Conservation (phyloP, 2,888 invertebrate species). For the Mamestra brassicae region DNA sequence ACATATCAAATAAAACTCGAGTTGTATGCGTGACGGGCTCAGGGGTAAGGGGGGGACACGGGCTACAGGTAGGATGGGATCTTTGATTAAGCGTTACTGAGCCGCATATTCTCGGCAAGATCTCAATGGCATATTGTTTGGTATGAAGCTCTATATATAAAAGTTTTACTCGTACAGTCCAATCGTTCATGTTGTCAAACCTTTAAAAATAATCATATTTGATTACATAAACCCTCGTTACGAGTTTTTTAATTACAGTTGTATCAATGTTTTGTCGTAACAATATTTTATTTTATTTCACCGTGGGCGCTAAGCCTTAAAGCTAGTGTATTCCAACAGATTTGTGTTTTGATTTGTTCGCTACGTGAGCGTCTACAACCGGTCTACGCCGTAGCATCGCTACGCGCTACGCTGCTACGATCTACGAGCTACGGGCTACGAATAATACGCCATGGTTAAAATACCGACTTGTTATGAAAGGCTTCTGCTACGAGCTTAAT, state of each 20-base stretch:
- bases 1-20: conserved; percentile 64
- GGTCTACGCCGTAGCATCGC: conserved; percentile 57
- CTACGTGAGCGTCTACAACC: conserved; percentile 67
- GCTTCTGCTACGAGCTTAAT: conserved; percentile 54
- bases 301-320: conserved; percentile 21
- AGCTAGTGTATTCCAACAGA: conserved; percentile 50
- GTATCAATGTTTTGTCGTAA: neutral
- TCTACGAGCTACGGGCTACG: conserved; percentile 57
- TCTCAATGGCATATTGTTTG: conserved; percentile 19
- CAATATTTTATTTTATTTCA: neutral
- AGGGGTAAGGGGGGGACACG: conserved; percentile 8
- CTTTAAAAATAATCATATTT: neutral
- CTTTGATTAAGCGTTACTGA: conserved; percentile 31
- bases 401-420: conserved; percentile 57
- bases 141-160: neutral
- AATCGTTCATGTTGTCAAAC: neutral
- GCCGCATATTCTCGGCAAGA: conserved; percentile 7
- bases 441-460: conserved; percentile 35
- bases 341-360: conserved; percentile 61
- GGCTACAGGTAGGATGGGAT: conserved; percentile 12
- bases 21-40: conserved; percentile 56
- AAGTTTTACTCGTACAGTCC: neutral
- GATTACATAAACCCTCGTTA: neutral
- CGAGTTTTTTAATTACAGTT: conserved; percentile 9
- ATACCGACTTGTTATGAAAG: conserved; percentile 55